These are phyloP conservation scores for Penaeus indicus DNA, from an alignment of 1,140 invertebrate species.

Conservation along the genomic window DNA sequence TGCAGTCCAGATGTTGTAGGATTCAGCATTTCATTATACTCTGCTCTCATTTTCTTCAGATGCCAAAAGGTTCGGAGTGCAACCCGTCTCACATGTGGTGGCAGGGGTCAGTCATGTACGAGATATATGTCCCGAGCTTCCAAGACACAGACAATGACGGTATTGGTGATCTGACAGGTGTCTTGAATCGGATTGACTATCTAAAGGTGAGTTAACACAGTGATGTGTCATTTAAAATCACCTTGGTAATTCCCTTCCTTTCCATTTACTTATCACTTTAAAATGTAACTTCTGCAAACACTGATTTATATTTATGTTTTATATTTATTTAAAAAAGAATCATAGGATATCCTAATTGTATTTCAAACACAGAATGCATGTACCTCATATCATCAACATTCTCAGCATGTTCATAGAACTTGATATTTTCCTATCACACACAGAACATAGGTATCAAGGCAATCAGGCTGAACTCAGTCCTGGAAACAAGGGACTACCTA, in stretches of 20 bases:
- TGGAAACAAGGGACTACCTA: constrained; percentile 74
- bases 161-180: constrained; percentile 81
- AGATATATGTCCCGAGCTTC: constrained; percentile 86
- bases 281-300: no score
- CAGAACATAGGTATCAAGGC: no score
- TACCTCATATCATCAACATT: no score
- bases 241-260: no score
- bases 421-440: no score
- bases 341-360: no score
- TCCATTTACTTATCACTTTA: no score
- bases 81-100: constrained; percentile 81
- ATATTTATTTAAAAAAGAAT: no score
- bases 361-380: no score
- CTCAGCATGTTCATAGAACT: no score
- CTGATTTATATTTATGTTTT: no score
- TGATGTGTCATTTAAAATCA: background rate
- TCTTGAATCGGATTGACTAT: constrained; percentile 79
- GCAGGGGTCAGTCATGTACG: constrained; percentile 84
- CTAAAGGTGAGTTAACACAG: constrained; percentile 68
- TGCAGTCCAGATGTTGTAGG: no score
- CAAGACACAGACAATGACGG: constrained; percentile 82
- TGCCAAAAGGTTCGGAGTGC: constrained; percentile 71
- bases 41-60: constrained; percentile 30
- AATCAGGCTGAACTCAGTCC: constrained; percentile 1
- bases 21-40: background rate